A percentile compares a stretch with the other conserved stretches of the same genome.
Conservation (phyloP, 2,888 invertebrate species). For the Agonopterix subpropinquella region DNA sequence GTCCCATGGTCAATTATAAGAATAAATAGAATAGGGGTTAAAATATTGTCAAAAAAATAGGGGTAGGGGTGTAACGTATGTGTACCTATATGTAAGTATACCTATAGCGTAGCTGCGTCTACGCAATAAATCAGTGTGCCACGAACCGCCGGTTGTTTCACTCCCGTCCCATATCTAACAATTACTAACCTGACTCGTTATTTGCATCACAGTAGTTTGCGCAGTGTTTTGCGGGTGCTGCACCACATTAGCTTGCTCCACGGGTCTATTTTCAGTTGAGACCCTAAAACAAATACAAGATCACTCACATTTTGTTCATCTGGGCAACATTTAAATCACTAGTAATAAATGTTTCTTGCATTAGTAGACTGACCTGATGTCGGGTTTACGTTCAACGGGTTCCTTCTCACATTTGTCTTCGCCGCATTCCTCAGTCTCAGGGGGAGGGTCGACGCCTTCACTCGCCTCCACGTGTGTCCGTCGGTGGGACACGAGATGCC, state of each 20-base stretch:
- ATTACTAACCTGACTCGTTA: conserved; percentile 57
- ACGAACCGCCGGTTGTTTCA: no score
- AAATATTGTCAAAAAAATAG: no score
- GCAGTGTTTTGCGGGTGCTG: conserved; percentile 36
- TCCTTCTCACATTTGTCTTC: conserved; percentile 54
- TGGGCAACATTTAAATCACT: background rate
- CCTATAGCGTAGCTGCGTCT: no score
- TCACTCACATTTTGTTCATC: background rate
- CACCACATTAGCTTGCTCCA: conserved; percentile 29
- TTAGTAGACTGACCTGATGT: conserved; percentile 35
- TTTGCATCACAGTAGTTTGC: conserved; percentile 60
- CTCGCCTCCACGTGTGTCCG: conserved; percentile 81
- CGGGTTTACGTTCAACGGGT: conserved; percentile 46
- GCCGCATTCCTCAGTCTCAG: conserved; percentile 41
- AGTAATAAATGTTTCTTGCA: background rate
- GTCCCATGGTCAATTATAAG: no score
- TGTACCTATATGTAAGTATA: no score
- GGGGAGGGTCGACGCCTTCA: conserved; percentile 37
- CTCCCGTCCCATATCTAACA: no score
- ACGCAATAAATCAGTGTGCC: no score
- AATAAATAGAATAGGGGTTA: no score
- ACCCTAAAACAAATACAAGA: conserved; percentile 17
- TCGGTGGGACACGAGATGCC: conserved; percentile 86
- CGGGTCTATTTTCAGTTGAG: conserved; percentile 35
- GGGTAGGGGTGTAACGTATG: no score